Conservation (phyloP, 92 coral and sea anemone genomes). For the Chrysogorgia sp. region DNA sequence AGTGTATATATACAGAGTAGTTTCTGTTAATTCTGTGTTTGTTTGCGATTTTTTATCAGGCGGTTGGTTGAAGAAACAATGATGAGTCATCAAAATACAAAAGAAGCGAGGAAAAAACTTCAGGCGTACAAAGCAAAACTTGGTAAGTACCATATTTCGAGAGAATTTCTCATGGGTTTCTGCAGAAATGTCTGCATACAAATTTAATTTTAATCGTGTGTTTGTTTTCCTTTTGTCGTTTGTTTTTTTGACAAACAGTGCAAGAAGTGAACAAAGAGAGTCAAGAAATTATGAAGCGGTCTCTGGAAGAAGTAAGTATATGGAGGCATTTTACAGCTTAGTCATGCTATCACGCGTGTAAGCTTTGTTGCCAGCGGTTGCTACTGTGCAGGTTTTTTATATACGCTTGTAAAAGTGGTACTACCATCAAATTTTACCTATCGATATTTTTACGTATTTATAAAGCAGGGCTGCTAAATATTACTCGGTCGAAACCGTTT, state of each 20-base stretch:
- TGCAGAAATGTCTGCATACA: neutral
- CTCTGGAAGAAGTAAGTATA: conserved; percentile 79
- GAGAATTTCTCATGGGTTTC: neutral
- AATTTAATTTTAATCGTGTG: neutral
- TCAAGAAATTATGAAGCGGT: conserved; percentile 90
- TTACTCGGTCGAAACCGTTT: too few relatives aligned
- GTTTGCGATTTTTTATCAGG: conserved; percentile 54
- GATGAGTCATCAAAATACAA: conserved; percentile 88
- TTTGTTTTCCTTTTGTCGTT: neutral
- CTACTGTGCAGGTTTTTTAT: too few relatives aligned
- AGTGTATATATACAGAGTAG: too few relatives aligned
- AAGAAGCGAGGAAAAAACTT: conserved; percentile 82
- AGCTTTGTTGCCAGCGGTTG: neutral
- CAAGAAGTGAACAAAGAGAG: conserved; percentile 95
- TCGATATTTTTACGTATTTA: too few relatives aligned
- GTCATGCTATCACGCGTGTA: neutral
- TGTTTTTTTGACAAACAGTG: conserved; percentile 49
- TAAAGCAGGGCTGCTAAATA: too few relatives aligned
- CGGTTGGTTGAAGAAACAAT: conserved; percentile 88
- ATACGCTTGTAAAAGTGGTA: too few relatives aligned
- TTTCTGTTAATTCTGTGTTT: too few relatives aligned
- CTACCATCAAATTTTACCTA: too few relatives aligned
- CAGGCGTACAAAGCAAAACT: conserved; percentile 90
- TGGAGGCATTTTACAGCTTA: neutral
- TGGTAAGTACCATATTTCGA: conserved; percentile 53